These are phyloP conservation scores for Thecocarcelia acutangulata DNA, from an alignment of 2,888 invertebrate species.

Conservation along the genomic window DNA sequence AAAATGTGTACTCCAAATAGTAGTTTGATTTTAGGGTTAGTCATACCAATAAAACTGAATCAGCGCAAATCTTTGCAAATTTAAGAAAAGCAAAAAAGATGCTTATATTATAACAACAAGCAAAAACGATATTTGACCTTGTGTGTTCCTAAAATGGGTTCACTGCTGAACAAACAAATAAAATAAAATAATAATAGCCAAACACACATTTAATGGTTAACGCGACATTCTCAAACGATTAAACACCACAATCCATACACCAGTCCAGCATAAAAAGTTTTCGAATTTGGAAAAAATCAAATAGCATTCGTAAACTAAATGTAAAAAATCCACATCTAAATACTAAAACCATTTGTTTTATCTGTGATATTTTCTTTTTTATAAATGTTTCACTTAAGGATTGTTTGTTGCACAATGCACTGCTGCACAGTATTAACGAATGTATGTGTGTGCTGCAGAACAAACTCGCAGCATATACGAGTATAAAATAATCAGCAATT, in stretches of 20 bases:
- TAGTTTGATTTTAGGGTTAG: slow-evolving; percentile 58
- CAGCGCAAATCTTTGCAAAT: slow-evolving; percentile 43
- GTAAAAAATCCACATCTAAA: slow-evolving; percentile 32
- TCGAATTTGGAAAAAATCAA: slow-evolving; percentile 13
- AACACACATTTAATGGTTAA: slow-evolving; percentile 57
- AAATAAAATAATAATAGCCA: slow-evolving; percentile 1
- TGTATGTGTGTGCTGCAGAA: too few relatives aligned
- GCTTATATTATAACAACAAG: slow-evolving; percentile 66
- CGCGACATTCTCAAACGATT: slow-evolving; percentile 58
- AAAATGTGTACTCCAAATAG: slow-evolving; percentile 14
- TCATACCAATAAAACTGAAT: slow-evolving; percentile 63
- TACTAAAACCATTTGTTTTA: slow-evolving; percentile 37
- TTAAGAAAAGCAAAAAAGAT: slow-evolving; percentile 50
- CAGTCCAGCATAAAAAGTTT: slow-evolving; percentile 26
- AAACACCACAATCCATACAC: slow-evolving; percentile 33
- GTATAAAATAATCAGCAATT: slow-evolving; percentile 42
- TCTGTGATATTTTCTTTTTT: slow-evolving; percentile 2
- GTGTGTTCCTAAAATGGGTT: slow-evolving; percentile 66
- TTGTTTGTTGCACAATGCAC: slow-evolving; percentile 9
- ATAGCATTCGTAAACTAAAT: slow-evolving; percentile 42
- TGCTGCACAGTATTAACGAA: too few relatives aligned
- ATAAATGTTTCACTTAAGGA: slow-evolving; percentile 37
- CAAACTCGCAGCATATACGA: not conserved
- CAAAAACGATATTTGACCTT: slow-evolving; percentile 67
- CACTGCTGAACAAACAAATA: slow-evolving; percentile 9